Evolutionary conservation across 2,113 vertebrate species (phyloP).

Genomic region (Cranoglanis bouderius): DNA sequence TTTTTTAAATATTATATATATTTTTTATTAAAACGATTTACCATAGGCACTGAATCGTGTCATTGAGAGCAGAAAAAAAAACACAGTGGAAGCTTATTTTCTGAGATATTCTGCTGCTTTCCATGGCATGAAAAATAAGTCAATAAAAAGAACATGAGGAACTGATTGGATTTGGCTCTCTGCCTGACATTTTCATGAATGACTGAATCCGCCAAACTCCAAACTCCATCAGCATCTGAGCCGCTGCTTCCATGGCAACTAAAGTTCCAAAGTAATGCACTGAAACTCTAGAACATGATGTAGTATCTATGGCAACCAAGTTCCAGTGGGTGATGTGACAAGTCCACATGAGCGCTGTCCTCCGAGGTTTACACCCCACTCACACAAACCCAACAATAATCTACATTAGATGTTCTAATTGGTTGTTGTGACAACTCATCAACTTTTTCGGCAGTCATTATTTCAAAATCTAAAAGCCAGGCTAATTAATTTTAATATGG

Average conservation of each 20-base stretch:
- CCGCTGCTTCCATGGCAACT: conserved; percentile 55
- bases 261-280: conserved; percentile 36
- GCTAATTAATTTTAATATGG: conserved; percentile 1
- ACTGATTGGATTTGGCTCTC: conserved; percentile 32
- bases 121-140: conserved; percentile 28
- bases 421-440: not conserved
- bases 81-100: not conserved
- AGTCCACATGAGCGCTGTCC: not conserved
- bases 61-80: not conserved
- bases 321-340: conserved; percentile 30
- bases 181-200: conserved; percentile 43
- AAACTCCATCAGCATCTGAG: conserved; percentile 32
- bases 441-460: conserved; percentile 4
- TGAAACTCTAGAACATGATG: conserved; percentile 30
- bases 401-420: conserved; percentile 16
- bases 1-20: not conserved
- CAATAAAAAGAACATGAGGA: conserved; percentile 1
- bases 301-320: conserved; percentile 52
- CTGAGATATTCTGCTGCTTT: not conserved
- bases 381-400: not conserved
- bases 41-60: not conserved
- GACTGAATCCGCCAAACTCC: conserved; percentile 32
- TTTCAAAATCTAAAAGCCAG: conserved; percentile 5
- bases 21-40: conserved; percentile 5
- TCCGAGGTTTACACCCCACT: conserved; percentile 4